A percentile compares a stretch with the other conserved stretches of the same genome.
These are phyloP conservation scores for Loxodonta africana DNA, from an alignment of 2,113 vertebrate species.

Conservation along the genomic window DNA sequence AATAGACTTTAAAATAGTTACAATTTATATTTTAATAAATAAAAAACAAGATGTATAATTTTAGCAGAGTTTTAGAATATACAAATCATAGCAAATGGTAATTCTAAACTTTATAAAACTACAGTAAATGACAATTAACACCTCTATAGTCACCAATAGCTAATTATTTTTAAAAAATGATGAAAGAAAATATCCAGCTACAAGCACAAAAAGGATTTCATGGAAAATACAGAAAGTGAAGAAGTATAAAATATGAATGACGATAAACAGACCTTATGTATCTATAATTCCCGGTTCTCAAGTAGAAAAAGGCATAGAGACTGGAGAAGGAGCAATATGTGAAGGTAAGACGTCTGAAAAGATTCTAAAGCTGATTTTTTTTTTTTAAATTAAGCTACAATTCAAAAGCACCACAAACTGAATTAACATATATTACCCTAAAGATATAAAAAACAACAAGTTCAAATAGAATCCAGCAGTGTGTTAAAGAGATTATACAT, in stretches of 20 bases:
- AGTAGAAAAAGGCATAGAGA: background rate
- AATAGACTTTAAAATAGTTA: background rate
- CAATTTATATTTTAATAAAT: background rate
- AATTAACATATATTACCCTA: background rate
- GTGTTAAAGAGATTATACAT: too few relatives aligned
- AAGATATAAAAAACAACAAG: background rate
- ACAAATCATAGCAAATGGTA: background rate
- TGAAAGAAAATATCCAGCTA: background rate
- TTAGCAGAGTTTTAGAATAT: background rate
- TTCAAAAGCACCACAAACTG: background rate
- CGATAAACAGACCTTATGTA: background rate
- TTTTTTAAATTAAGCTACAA: background rate
- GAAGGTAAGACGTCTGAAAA: background rate
- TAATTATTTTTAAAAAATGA: background rate
- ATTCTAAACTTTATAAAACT: background rate
- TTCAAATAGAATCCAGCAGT: background rate
- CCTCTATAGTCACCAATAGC: background rate
- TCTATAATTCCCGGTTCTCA: background rate
- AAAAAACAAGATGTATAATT: background rate
- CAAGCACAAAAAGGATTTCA: background rate
- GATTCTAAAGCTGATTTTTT: background rate
- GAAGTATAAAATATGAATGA: background rate
- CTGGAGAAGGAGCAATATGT: background rate
- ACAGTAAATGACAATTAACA: background rate
- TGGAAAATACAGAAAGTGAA: background rate